Evolutionary conservation across 2,113 vertebrate species (phyloP).

Genomic region (Oryctolagus cuniculus): mOryCun1.1 NC_091443.1:60815501-60816000

Average conservation of each 20-base stretch:
- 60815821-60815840: conserved; percentile 88
- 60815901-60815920: conserved; percentile 88
- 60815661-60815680: conserved; percentile 87
- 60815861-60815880: conserved; percentile 88
- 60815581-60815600: conserved; percentile 86
- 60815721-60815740: conserved; percentile 90
- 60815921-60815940: conserved; percentile 89
- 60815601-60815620: conserved; percentile 85
- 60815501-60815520: conserved; percentile 83
- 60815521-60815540: conserved; percentile 72
- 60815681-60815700: conserved; percentile 90
- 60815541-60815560: conserved; percentile 67
- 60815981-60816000: conserved; percentile 89
- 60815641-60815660: conserved; percentile 83
- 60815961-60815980: conserved; percentile 87
- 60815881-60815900: conserved; percentile 89
- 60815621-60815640: conserved; percentile 86
- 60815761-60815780: conserved; percentile 91
- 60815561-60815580: conserved; percentile 72
- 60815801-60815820: conserved; percentile 90
- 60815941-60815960: conserved; percentile 86
- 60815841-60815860: conserved; percentile 91
- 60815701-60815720: conserved; percentile 89
- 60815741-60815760: conserved; percentile 91
- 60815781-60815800: conserved; percentile 90